Evolutionary conservation across 2,888 invertebrate genomes (phyloP), one percentile per base, ranked within the genome.

Genomic region (Luperina testacea): DNA sequence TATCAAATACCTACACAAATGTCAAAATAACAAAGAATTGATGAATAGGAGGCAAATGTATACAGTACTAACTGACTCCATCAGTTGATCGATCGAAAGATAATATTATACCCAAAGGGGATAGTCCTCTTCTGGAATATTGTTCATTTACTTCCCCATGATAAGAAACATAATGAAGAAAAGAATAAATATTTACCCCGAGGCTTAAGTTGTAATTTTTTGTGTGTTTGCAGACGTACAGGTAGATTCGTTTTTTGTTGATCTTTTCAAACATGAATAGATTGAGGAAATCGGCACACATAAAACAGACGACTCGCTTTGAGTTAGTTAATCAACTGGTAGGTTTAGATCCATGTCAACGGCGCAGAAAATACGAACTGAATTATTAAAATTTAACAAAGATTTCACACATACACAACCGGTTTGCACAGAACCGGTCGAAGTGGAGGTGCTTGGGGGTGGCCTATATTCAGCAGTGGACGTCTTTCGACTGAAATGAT

Each of bases 41-140:
- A 68, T 76, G 32, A 72, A 38, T 64, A 48, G 53, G 45, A 70
- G 27, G 27, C 17, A 61, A 77, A 70, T 2, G n/a, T 70, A 53
- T 48, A 65, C 48, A 67, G 72, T 20, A 48, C 71, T 74, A 51
- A 73, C 42, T 63, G 53, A 67, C 32, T 74, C 70, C 61, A 57
- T n/a, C 61, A 73, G 73, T 68, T 78, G 78, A 82, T 78, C 83
- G 81, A 82, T 82, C 32, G 83, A 70, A 82, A 78, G 72, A 78
- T 82, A 81, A 72, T 77, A 69, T 69, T 64, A 69, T 61, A 61
- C 78, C 65, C 83, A 42, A 45, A 24, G 70, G 72, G 70, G 38
- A 72, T 73, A 73, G 78, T 63, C 53, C 17, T 67, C 42, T 73
- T 32, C 51, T 71, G 70, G 70, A 38, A 73, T 73, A 82, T 82